These are phyloP conservation scores for Parauchenoglanis punctatus DNA, from an alignment of 2,797 vertebrate species.

Conservation along the genomic window DNA sequence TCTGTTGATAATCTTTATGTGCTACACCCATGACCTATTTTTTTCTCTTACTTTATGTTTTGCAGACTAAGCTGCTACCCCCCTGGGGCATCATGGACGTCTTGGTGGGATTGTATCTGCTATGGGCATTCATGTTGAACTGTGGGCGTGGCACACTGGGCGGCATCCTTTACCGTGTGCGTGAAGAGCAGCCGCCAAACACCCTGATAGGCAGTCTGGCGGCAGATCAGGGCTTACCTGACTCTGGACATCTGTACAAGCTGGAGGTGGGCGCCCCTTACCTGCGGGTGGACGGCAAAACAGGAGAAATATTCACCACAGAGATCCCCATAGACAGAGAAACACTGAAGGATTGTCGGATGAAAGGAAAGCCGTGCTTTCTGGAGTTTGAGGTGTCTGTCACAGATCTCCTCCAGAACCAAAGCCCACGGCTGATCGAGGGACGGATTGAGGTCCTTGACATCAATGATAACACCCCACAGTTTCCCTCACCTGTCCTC, in stretches of 20 bases:
- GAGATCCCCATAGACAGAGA: constrained; percentile 96
- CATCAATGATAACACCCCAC: constrained; percentile 98
- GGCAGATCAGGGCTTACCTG: constrained; percentile 91
- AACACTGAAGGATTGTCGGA: constrained; percentile 88
- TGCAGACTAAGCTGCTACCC: constrained; percentile 68
- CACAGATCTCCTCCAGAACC: constrained; percentile 89
- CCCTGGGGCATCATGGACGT: constrained; percentile 76
- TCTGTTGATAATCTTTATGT: constrained; percentile 3
- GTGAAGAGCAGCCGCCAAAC: constrained; percentile 95
- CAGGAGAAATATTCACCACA: constrained; percentile 97
- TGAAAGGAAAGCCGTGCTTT: constrained; percentile 87
- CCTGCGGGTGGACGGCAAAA: constrained; percentile 95
- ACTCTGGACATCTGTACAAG: constrained; percentile 95
- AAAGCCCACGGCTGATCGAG: constrained; percentile 90
- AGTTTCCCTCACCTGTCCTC: constrained; percentile 93
- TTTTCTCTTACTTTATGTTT: constrained; percentile 55
- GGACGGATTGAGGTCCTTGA: constrained; percentile 96
- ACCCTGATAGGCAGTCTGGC: constrained; percentile 95
- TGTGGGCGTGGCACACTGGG: constrained; percentile 62
- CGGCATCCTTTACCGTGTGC: constrained; percentile 86
- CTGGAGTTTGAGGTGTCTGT: constrained; percentile 98
- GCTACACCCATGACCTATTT: constrained; percentile 27
- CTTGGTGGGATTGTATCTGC: constrained; percentile 66
- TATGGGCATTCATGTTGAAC: constrained; percentile 73
- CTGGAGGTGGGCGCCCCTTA: constrained; percentile 93